Percentiles rank a stretch among this genome's conserved stretches.
phyloP scores from a whole-genome alignment of 2,113 vertebrate genomes.

The Cervus canadensis region DNA sequence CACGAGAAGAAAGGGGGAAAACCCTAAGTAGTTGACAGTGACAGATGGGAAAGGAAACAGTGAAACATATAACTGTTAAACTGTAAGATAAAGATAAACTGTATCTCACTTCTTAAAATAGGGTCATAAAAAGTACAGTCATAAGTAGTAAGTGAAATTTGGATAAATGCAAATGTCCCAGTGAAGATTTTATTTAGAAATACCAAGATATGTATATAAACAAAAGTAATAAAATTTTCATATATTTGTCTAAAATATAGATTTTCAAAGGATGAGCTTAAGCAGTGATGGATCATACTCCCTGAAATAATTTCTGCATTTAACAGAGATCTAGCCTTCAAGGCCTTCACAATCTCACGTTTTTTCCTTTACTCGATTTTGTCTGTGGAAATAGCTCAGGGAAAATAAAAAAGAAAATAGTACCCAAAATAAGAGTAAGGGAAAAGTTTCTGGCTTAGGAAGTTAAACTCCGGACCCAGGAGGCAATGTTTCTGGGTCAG shows the following conservation, averaged over 20 bases:
- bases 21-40: not conserved
- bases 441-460: not conserved
- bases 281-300: not conserved
- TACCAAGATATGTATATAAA: not conserved
- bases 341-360: not conserved
- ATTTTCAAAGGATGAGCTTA: not conserved
- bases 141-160: not conserved
- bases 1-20: not conserved
- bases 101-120: not conserved
- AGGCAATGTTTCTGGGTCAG: too few species aligned
- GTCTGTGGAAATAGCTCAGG: not conserved
- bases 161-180: not conserved
- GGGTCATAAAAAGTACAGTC: not conserved
- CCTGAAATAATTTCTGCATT: constrained; percentile 6
- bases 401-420: not conserved
- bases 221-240: not conserved
- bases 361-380: not conserved
- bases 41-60: not conserved
- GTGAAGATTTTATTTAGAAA: not conserved
- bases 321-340: not conserved
- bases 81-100: not conserved
- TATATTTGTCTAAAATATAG: not conserved
- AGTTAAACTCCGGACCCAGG: not conserved
- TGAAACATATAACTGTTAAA: not conserved
- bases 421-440: not conserved